Base-by-base conservation (phyloP, 2,113 vertebrate species). In the Melanerpes aurifrons region DNA sequence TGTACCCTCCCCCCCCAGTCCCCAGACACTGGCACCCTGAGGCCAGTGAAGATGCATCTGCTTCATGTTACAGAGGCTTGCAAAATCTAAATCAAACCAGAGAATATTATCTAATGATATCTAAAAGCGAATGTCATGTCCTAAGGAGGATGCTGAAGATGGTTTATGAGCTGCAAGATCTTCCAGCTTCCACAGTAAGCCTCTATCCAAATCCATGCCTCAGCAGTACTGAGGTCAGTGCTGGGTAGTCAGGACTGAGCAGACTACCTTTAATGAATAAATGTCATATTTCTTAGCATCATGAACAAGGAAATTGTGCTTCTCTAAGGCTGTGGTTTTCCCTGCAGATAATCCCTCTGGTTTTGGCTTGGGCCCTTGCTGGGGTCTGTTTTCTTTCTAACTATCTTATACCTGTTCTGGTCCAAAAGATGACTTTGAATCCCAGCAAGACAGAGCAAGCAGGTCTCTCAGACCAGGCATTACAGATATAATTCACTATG, bases 41-140 rank as follows among this genome's bases (percentile, higher is more conserved):
- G 22, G 77, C 48, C 48, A 43, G n/a, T 26, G 45, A 68, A 69
- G 31, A 47, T 20, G 32, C 28, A 37, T 92, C 73, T 88, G 70
- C 50, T 79, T 91, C 84, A 87, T 5, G 5, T 81, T 79, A 68
- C 14, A 62, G 59, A 82, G 48, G 45, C 74, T 73, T 95, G 45
- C 59, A 92, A 89, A 91, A 78, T 24, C 45, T 78, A 87, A 92
- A 82, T 47, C 67, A 89, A 78, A 89, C 37, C 85, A 91, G 47
- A 85, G 11, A 7, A 13, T 35, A 9, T 31, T 73, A 63, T 53
- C 50, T 53, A 53, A 24, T 25, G 50, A 63, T 85, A 87, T 85
- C 67, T 94, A 80, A 73, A 94, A 95, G 40, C 15, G 53, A 76
- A 59, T 57, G 43, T 32, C 78, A 45, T 22, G n/a, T 89, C 75